Base-by-base conservation (phyloP, 2,888 invertebrate species). In the Pheosia tremula region DNA sequence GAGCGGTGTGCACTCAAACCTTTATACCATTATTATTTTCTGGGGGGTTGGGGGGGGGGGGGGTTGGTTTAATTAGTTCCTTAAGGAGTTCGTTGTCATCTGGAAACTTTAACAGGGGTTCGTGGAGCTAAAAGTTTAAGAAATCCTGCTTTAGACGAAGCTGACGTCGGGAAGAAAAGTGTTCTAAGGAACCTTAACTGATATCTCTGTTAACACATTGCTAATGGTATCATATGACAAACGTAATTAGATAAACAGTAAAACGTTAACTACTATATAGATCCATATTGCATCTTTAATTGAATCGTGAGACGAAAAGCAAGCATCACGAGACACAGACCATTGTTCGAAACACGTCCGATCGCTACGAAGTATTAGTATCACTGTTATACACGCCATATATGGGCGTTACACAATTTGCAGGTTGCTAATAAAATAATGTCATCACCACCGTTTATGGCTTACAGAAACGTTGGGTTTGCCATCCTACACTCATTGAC, bases 221-320 rank as follows among this genome's bases (percentile, higher is more conserved):
- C 24, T 24, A 2, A 24, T 24, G 24, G 24, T 24, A 24, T 24
- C 24, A 24, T 24, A 24, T 24, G 2, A 24, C 2, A 24, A 24
- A 24, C 24, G n/a, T n/a, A 74, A 81, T 83, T 80, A 79, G 75
- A 80, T 56, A 62, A 59, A 57, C 64, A 64, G 71, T 68, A 69
- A 67, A 66, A 64, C 53, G 57, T 0, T 6, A 38, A 53, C 45
- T 37, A 61, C 24, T 53, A 58, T 61, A 43, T 62, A 54, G 60
- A 53, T 56, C 47, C 45, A 58, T 58, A 56, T 54, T 52, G 49
- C 11, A 53, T 72, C 50, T 64, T 38, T 24, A 41, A 59, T 58
- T n/a, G 57, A 57, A 60, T 56, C 13, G 49, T 43, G 52, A 54
- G 49, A 47, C n/a, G 24, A 37, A 54, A 53, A 45, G 11, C 11